These are phyloP conservation scores for Perognathus longimembris DNA, from an alignment of 2,113 vertebrate species.

Conservation along the genomic window DNA sequence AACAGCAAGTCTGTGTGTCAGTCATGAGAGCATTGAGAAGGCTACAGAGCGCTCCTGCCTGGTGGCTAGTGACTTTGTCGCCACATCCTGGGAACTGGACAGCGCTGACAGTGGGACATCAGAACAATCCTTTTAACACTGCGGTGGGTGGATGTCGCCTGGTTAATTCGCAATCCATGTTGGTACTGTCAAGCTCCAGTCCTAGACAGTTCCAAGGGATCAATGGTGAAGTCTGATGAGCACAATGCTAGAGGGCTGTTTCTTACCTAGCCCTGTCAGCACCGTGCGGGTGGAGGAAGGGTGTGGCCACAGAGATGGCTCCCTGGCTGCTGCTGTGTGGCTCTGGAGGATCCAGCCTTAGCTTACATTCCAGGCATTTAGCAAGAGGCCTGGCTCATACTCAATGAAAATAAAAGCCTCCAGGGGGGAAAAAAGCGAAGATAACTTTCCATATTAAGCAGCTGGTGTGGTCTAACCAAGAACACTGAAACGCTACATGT, in stretches of 20 bases:
- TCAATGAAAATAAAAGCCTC: slow-evolving; percentile 33
- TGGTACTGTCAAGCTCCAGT: too few species aligned
- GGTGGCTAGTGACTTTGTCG: not conserved
- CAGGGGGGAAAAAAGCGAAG: not conserved
- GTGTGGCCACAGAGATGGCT: not conserved
- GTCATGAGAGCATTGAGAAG: not conserved
- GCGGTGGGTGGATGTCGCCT: not conserved
- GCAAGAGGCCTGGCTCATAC: not conserved
- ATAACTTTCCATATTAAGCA: slow-evolving; percentile 2
- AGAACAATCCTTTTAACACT: not conserved
- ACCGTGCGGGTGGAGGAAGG: not conserved
- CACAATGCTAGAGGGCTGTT: not conserved
- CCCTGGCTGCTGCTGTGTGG: not conserved
- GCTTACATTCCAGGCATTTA: not conserved
- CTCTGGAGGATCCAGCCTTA: not conserved
- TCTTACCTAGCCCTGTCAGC: not conserved
- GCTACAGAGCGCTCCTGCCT: too few species aligned
- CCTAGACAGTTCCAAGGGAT: not conserved
- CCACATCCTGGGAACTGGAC: accelerated
- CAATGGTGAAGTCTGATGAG: not conserved
- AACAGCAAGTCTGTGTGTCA: not conserved
- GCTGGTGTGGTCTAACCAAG: not conserved
- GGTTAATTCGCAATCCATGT: not conserved
- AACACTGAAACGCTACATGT: not conserved
- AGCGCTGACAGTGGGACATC: not conserved